Evolutionary conservation across 30 jellyfish, hydroid and myxozoan species (phyloP).

Genomic region (Nemopilema nomurai): DNA sequence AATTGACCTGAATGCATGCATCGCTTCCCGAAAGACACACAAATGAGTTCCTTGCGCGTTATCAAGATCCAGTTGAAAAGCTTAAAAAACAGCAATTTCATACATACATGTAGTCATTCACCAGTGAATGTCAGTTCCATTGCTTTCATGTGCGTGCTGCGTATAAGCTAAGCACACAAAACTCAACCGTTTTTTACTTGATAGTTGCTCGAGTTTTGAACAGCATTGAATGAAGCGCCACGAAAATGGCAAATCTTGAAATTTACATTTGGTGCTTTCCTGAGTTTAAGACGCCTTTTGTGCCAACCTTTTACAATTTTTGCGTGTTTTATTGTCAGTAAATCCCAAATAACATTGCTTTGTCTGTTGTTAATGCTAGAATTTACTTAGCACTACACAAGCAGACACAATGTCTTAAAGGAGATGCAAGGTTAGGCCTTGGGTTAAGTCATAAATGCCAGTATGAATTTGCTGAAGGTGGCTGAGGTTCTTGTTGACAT

Average conservation of each 20-base stretch:
- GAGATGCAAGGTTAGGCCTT: conserved; percentile 7
- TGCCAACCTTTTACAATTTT: neutral
- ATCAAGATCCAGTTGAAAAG: neutral
- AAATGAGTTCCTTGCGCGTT: too few species aligned
- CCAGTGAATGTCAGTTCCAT: neutral
- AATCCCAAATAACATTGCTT: neutral
- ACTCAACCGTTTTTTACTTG: neutral
- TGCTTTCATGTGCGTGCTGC: neutral
- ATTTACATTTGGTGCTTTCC: neutral
- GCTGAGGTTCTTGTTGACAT: neutral
- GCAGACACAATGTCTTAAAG: conserved; percentile 21
- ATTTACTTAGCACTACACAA: neutral
- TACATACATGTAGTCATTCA: neutral
- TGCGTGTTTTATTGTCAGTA: conserved; percentile 8
- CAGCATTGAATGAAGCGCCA: too few species aligned
- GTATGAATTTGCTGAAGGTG: neutral
- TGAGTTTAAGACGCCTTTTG: neutral
- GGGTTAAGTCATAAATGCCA: conserved; percentile 19
- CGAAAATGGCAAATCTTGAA: too few species aligned
- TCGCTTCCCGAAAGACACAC: too few species aligned
- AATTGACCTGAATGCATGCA: too few species aligned
- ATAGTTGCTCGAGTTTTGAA: too few species aligned
- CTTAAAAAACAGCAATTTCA: neutral
- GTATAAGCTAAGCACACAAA: neutral
- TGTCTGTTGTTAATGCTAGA: neutral